A percentile compares a stretch with the other conserved stretches of the same genome.
These are phyloP conservation scores for Helicoverpa assulta DNA, from an alignment of 2,888 invertebrate species.

Conservation along the genomic window DNA sequence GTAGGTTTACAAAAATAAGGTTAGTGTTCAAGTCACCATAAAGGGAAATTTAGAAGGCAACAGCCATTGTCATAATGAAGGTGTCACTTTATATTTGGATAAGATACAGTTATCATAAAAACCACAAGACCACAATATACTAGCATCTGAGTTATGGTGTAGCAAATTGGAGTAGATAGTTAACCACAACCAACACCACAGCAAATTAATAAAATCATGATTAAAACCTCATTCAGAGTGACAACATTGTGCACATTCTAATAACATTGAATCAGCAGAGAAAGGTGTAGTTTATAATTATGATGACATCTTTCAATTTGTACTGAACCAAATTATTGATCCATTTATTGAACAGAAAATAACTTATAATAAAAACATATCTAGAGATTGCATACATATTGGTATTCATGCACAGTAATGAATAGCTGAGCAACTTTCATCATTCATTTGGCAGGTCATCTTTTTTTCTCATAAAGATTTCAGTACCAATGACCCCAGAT, in stretches of 20 bases:
- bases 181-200: constrained; percentile 16
- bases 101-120: constrained; percentile 11
- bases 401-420: constrained; percentile 15
- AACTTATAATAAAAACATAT: constrained; percentile 5
- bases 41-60: constrained; percentile 14
- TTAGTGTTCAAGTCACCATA: constrained; percentile 11
- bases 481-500: constrained; percentile 64
- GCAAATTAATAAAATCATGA: constrained; percentile 19
- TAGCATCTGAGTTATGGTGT: constrained; percentile 1
- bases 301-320: not conserved
- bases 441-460: constrained; percentile 45
- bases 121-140: constrained; percentile 14
- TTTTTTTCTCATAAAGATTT: constrained; percentile 49
- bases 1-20: too few relatives aligned
- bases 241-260: constrained; percentile 7
- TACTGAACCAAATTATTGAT: constrained; percentile 1
- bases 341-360: constrained; percentile 16
- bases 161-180: constrained; percentile 9
- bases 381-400: constrained; percentile 23
- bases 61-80: constrained; percentile 13
- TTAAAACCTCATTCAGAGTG: not conserved
- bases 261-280: constrained; percentile 5
- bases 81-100: constrained; percentile 2
- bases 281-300: not conserved
- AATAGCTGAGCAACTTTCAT: constrained; percentile 44